Evolutionary conservation across 2,888 invertebrate genomes (phyloP).

Genomic region (Acrobasis repandana): DNA sequence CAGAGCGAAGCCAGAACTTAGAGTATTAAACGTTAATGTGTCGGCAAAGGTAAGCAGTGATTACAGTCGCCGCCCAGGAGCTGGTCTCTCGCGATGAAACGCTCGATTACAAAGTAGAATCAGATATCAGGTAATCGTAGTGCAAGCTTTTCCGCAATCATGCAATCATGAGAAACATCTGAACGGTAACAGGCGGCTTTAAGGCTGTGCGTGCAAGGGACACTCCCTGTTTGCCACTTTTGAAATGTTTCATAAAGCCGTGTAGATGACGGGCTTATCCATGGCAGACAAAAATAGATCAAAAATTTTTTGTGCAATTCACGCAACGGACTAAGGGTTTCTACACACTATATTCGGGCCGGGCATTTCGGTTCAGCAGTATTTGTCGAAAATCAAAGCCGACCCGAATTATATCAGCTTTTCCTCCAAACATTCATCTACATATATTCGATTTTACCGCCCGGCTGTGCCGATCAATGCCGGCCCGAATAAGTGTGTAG

Average conservation of each 20-base stretch:
- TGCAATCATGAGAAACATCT: conserved; percentile 45
- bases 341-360: no score
- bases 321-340: no score
- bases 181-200: conserved; percentile 28
- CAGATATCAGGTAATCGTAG: conserved; percentile 61
- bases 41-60: conserved; percentile 58
- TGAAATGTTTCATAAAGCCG: not conserved
- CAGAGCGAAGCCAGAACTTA: conserved; percentile 58
- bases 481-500: no score
- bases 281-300: no score
- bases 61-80: conserved; percentile 60
- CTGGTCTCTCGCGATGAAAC: conserved; percentile 59
- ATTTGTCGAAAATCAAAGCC: no score
- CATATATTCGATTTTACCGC: no score
- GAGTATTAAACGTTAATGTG: conserved; percentile 67
- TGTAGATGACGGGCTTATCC: no score
- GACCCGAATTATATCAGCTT: no score
- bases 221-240: conserved; percentile 26
- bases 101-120: conserved; percentile 62
- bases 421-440: no score
- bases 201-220: conserved; percentile 25
- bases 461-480: no score
- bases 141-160: conserved; percentile 62
- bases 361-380: no score
- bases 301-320: no score